phyloP scores from a whole-genome alignment of 2,797 vertebrate species.

The Sphaeramia orbicularis region DNA sequence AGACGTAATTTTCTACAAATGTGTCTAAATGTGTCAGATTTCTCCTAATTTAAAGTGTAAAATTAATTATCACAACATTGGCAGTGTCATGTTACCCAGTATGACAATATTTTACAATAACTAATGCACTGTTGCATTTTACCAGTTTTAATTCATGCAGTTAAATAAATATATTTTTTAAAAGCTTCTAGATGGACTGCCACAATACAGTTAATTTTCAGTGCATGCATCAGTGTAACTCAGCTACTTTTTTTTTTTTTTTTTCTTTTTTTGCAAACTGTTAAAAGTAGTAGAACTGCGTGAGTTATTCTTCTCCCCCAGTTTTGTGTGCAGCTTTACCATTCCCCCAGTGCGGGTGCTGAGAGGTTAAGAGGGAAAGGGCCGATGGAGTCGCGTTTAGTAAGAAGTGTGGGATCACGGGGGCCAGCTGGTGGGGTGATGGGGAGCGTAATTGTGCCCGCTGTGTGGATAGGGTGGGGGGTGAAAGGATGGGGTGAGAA shows the following conservation, averaged over 20 bases:
- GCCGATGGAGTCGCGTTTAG: constrained; percentile 82
- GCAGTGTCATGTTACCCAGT: constrained; percentile 19
- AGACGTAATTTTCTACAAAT: constrained; percentile 26
- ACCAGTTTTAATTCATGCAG: constrained; percentile 15
- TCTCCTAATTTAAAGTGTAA: constrained; percentile 34
- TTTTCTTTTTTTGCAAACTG: constrained; percentile 45
- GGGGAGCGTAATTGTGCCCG: constrained; percentile 87
- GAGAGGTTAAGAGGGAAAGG: constrained; percentile 86
- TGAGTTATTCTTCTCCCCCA: constrained; percentile 53
- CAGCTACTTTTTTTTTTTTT: constrained; percentile 32
- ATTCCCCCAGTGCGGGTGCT: constrained; percentile 80
- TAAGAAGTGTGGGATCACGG: constrained; percentile 84
- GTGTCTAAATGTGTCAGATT: constrained; percentile 27
- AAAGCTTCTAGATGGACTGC: constrained; percentile 5
- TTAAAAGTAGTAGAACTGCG: constrained; percentile 69
- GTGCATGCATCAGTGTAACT: constrained; percentile 51
- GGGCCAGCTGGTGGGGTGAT: constrained; percentile 87
- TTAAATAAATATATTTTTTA: constrained; percentile 31
- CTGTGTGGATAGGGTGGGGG: constrained; percentile 81
- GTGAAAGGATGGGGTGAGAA: constrained; percentile 82
- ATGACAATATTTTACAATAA: constrained; percentile 29
- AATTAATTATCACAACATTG: constrained; percentile 31
- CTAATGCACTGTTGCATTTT: constrained; percentile 20
- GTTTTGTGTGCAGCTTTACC: constrained; percentile 71
- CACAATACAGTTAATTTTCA: constrained; percentile 39